Evolutionary conservation across 2,888 invertebrate genomes (phyloP).

Genomic region (Amblyjoppa proteus): DNA sequence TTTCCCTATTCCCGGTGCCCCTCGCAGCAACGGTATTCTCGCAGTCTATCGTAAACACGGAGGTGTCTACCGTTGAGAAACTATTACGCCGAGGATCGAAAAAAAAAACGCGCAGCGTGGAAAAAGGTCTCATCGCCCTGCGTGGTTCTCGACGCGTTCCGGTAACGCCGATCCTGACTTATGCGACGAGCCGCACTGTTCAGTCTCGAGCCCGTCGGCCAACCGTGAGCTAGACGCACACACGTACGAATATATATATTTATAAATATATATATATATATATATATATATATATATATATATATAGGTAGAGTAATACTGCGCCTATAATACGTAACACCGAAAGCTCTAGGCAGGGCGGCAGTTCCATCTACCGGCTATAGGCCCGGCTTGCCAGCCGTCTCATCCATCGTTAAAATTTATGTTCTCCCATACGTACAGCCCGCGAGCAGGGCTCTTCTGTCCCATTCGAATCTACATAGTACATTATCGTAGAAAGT

Average conservation of each 20-base stretch:
- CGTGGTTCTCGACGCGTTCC: slow-evolving; percentile 30
- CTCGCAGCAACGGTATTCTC: background rate
- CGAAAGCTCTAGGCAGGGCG: slow-evolving; percentile 30
- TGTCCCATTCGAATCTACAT: slow-evolving; percentile 52
- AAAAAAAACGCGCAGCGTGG: slow-evolving; percentile 15
- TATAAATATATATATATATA: background rate
- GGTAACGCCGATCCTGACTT: slow-evolving; percentile 56
- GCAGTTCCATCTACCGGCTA: slow-evolving; percentile 46
- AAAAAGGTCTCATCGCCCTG: slow-evolving; percentile 16
- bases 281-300: too few relatives aligned
- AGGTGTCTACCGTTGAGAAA: background rate
- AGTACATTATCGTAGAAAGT: slow-evolving; percentile 56
- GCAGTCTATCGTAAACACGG: slow-evolving; percentile 32
- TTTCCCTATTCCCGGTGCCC: slow-evolving; percentile 6
- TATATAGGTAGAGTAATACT: slow-evolving; percentile 5
- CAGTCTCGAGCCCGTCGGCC: slow-evolving; percentile 8
- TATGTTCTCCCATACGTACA: slow-evolving; percentile 53
- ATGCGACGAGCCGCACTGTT: slow-evolving; percentile 44
- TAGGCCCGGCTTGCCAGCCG: slow-evolving; percentile 51
- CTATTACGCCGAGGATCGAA: slow-evolving; percentile 20
- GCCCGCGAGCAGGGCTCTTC: background rate
- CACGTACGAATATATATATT: slow-evolving; percentile 5
- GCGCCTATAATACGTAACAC: slow-evolving; percentile 53
- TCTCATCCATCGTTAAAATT: slow-evolving; percentile 62
- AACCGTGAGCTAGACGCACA: slow-evolving; percentile 13